phyloP scores from a whole-genome alignment of 2,888 invertebrate species.

The Epistrophe grossulariae region DNA sequence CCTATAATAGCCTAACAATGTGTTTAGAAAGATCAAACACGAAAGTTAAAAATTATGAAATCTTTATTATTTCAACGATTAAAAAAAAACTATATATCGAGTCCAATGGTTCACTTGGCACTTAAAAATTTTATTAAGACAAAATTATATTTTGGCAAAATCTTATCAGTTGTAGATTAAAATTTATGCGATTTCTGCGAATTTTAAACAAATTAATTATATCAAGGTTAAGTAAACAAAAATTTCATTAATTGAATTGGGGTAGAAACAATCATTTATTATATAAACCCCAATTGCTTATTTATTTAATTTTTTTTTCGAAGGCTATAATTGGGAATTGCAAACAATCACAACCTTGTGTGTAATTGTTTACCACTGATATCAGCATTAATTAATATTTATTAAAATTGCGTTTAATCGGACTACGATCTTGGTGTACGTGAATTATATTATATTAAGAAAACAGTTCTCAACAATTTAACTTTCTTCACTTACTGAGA shows the following conservation, averaged over 20 bases:
- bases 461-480: no score
- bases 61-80: neutral
- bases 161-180: slow-evolving; percentile 34
- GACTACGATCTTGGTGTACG: no score
- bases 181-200: neutral
- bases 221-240: neutral
- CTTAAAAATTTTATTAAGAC: neutral
- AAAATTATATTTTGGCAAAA: slow-evolving; percentile 31
- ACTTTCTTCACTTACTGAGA: no score
- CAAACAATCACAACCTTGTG: neutral
- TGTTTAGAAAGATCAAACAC: slow-evolving; percentile 30
- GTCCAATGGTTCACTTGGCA: slow-evolving; percentile 14
- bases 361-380: no score
- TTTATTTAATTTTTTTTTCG: neutral
- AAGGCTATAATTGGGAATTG: neutral
- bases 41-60: slow-evolving; percentile 3
- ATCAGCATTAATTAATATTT: no score
- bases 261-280: neutral
- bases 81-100: neutral
- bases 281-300: no score
- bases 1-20: slow-evolving; percentile 28
- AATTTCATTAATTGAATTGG: neutral
- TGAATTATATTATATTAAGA: no score
- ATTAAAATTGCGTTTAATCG: no score
- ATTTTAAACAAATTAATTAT: neutral